Conservation (phyloP, 2,888 invertebrate species). For the Apamea sordens region DNA sequence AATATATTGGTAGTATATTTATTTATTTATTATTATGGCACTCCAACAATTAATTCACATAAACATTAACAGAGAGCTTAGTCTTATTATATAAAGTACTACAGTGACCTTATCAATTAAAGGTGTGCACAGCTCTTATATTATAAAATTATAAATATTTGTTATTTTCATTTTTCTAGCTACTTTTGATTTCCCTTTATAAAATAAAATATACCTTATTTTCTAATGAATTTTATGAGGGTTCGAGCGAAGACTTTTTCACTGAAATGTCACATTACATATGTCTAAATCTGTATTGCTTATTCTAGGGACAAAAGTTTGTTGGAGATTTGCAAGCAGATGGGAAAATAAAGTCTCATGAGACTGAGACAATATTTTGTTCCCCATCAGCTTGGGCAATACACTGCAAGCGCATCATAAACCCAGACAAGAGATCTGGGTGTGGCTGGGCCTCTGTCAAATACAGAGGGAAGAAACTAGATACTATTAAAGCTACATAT, state of each 20-base stretch:
- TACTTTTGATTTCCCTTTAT: background rate
- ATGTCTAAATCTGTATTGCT: background rate
- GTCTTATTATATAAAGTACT: too few relatives aligned
- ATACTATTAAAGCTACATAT: slow-evolving; percentile 96
- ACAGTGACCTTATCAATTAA: too few relatives aligned
- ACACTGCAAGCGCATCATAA: slow-evolving; percentile 97
- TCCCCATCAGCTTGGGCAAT: slow-evolving; percentile 98
- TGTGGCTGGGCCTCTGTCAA: slow-evolving; percentile 98
- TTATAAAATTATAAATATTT: too few relatives aligned
- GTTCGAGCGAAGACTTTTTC: background rate
- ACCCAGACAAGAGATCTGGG: slow-evolving; percentile 97
- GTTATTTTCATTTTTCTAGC: background rate
- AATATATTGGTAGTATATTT: background rate
- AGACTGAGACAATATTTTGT: slow-evolving; percentile 96
- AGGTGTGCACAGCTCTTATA: too few relatives aligned
- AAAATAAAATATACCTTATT: background rate
- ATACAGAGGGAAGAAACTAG: slow-evolving; percentile 96
- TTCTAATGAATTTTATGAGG: background rate
- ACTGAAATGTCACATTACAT: background rate
- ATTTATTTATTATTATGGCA: too few relatives aligned
- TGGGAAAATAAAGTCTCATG: slow-evolving; percentile 97
- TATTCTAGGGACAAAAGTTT: slow-evolving; percentile 95
- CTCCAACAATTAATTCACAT: too few relatives aligned
- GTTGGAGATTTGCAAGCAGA: slow-evolving; percentile 95
- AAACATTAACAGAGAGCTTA: too few relatives aligned